Conservation (phyloP, 2,113 vertebrate species). For the Hoplias malabaricus region DNA sequence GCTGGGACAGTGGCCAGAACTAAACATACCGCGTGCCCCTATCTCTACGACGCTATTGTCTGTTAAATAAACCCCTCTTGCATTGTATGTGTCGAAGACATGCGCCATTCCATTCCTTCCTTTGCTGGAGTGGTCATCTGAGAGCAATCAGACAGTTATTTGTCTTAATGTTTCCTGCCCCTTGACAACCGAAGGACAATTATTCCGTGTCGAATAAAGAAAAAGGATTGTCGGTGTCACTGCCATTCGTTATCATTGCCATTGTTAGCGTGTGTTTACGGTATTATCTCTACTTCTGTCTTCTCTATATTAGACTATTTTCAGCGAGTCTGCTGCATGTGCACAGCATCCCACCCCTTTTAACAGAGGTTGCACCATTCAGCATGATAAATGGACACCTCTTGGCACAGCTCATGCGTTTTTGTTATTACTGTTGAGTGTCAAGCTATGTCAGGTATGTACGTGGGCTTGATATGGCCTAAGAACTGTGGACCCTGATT, state of each 20-base stretch:
- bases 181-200: constrained; percentile 36
- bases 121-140: neutral
- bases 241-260: constrained; percentile 2
- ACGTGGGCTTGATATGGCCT: constrained; percentile 67
- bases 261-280: neutral
- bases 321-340: constrained; percentile 5
- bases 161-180: constrained; percentile 42
- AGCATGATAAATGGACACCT: constrained; percentile 65
- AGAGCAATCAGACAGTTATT: constrained; percentile 31
- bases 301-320: constrained; percentile 25
- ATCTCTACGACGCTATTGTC: constrained; percentile 49
- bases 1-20: constrained; percentile 64
- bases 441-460: constrained; percentile 73
- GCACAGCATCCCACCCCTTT: constrained; percentile 20
- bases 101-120: constrained; percentile 1
- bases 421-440: constrained; percentile 65
- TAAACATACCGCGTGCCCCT: constrained; percentile 45
- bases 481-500: constrained; percentile 60
- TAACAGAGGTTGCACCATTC: constrained; percentile 44
- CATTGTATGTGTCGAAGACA: constrained; percentile 37
- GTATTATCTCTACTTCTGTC: neutral
- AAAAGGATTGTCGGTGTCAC: neutral
- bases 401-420: constrained; percentile 60
- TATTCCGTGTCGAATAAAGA: constrained; percentile 39
- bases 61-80: constrained; percentile 39